Conservation (phyloP, 2,888 invertebrate species). For the Agrilus cyanescens region DNA sequence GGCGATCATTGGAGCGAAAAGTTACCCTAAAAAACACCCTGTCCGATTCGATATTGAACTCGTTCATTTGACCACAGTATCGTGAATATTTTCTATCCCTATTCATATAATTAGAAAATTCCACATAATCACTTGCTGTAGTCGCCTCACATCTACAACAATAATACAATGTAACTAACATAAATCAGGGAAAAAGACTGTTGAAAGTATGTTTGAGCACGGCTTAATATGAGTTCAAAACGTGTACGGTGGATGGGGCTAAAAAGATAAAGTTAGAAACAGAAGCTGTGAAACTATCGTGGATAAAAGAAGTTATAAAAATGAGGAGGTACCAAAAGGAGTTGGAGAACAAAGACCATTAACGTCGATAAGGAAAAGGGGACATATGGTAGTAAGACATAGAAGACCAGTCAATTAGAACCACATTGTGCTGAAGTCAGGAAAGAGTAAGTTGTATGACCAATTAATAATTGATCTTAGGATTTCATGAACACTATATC, state of each 20-base stretch:
- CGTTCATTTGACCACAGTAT: constrained; percentile 76
- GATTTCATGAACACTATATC: too few species aligned
- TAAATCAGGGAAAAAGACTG: not conserved
- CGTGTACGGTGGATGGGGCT: not conserved
- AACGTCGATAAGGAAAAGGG: too few species aligned
- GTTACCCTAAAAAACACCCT: constrained; percentile 89
- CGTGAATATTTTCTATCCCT: constrained; percentile 80
- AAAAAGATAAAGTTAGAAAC: not conserved
- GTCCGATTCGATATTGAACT: constrained; percentile 77
- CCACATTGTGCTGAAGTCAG: too few species aligned
- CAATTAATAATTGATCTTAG: too few species aligned
- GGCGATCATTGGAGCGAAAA: constrained; percentile 85
- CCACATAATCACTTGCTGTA: constrained; percentile 90
- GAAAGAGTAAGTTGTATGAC: too few species aligned
- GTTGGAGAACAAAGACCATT: too few species aligned
- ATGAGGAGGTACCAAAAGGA: too few species aligned
- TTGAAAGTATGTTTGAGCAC: too few species aligned
- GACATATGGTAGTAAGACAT: too few species aligned
- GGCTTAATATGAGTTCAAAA: constrained; percentile 4
- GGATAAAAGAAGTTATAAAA: too few species aligned
- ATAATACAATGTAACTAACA: too few species aligned
- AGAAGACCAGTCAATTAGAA: too few species aligned
- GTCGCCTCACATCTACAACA: constrained; percentile 71
- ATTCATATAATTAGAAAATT: constrained; percentile 89
- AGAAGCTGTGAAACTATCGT: not conserved